phyloP scores from a whole-genome alignment of 2,113 vertebrate species.

The Pomatostomus ruficeps region DNA sequence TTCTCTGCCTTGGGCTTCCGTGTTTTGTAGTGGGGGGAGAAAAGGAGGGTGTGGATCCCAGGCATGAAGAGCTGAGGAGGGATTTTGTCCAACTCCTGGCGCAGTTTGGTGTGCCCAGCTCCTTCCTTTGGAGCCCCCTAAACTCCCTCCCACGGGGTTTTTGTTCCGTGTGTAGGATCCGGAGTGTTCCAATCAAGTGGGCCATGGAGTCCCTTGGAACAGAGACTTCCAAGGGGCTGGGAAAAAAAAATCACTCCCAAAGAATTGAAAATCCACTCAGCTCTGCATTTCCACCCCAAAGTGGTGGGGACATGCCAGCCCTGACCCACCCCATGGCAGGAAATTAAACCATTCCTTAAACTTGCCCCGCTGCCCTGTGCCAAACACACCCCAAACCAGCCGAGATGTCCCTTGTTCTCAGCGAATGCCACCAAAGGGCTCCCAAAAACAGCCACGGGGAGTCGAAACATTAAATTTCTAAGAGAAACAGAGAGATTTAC shows the following conservation, averaged over 20 bases:
- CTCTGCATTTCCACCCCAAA: neutral
- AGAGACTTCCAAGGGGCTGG: neutral
- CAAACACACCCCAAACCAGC: neutral
- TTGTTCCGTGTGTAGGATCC: neutral
- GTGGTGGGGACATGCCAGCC: neutral
- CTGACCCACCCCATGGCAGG: neutral
- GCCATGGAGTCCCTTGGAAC: neutral
- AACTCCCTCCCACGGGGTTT: neutral
- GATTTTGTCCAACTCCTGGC: neutral
- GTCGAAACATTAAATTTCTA: neutral
- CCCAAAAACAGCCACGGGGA: neutral
- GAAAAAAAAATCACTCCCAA: neutral
- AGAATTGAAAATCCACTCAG: neutral
- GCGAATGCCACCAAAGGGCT: neutral
- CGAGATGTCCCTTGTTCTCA: neutral
- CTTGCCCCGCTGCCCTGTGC: neutral
- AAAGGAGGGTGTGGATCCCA: rapidly evolving
- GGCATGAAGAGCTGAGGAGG: neutral
- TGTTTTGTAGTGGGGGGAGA: neutral
- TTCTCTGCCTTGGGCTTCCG: neutral
- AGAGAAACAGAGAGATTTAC: neutral
- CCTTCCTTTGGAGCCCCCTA: neutral
- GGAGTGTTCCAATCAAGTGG: rapidly evolving
- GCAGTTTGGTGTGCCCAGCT: neutral
- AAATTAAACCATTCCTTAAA: neutral